A percentile compares a stretch with the other conserved stretches of the same genome.
Evolutionary conservation across 1,140 invertebrate genomes (phyloP).

Genomic region (Pararge aegeria): DNA sequence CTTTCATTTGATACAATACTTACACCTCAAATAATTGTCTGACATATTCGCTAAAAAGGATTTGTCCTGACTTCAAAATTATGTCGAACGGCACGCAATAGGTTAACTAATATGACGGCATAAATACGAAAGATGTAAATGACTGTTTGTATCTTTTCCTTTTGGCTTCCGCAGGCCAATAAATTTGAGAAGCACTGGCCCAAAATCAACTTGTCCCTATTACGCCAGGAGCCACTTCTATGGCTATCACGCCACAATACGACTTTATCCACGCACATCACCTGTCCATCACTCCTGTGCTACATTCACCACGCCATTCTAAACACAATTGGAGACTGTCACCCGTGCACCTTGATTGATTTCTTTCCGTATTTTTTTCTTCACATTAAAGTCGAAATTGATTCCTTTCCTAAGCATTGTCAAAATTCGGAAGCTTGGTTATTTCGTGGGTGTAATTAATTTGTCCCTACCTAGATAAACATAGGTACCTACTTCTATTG

Average conservation of each 20-base stretch:
- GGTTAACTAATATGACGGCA: too few species aligned
- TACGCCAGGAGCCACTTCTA: slow-evolving; percentile 32
- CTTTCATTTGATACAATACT: too few species aligned
- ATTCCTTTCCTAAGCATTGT: slow-evolving; percentile 25
- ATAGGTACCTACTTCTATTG: too few species aligned
- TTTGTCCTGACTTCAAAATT: too few species aligned
- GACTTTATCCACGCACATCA: slow-evolving; percentile 58
- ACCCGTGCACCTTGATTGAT: slow-evolving; percentile 70
- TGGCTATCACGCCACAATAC: slow-evolving; percentile 62
- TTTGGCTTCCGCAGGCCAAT: too few species aligned
- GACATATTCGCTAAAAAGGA: too few species aligned
- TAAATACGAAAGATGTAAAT: too few species aligned
- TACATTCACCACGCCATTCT: slow-evolving; percentile 65
- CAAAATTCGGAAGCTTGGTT: background rate
- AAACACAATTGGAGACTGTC: slow-evolving; percentile 61
- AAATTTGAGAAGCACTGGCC: slow-evolving; percentile 42
- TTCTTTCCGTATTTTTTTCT: slow-evolving; percentile 61
- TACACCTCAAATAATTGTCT: too few species aligned
- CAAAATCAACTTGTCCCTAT: slow-evolving; percentile 36
- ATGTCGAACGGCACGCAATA: too few species aligned
- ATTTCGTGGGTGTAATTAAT: slow-evolving; percentile 8
- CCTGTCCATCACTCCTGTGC: slow-evolving; percentile 45
- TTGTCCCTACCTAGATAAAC: background rate
- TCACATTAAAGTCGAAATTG: slow-evolving; percentile 44
- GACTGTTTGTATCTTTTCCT: too few species aligned